Evolutionary conservation across 2,888 invertebrate genomes (phyloP), one percentile per base, ranked within the genome.

Genomic region (Catocala fraxini): DNA sequence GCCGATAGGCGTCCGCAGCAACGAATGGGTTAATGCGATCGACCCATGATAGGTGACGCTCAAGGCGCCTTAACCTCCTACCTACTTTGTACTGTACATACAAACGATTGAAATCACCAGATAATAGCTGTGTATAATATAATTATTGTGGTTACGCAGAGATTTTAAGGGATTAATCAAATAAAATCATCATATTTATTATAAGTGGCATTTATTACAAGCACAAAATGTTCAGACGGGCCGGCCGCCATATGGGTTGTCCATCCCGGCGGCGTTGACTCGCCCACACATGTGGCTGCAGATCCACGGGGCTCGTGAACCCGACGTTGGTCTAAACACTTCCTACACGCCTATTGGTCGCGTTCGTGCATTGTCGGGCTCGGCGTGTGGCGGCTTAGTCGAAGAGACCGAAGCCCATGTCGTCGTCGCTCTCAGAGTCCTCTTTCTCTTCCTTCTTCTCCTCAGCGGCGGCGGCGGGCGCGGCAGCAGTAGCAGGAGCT

Each of bases 401-500:
- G 87, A 98, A 98, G 33, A 98, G 96, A 91, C 99, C 99, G 93
- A 99, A 98, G 91, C 99, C 99, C 99, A 99, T 99, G 91, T 99
- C 99, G 81, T 99, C 99, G 83, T 98, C 98, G 70, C 96, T 96
- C 86, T 97, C 97, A 6, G 96, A 95, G 63, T 97, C 97, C 82
- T 97, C 97, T 83, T 97, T 97, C 91, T 97, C 97, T 80, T 97
- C 97, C 87, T 97, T 97, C 85, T 97, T 96, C 81, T 96, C 96
- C 68, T 96, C 95, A 56, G 95, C 95, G 25, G 96, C 95, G 13
- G 96, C 95, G 46, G 96, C 95, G 13, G 96, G 61, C 10, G 95
- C 95, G 15, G 96, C 95, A 9, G 96, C 95, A 51, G 96, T 95
- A n/a, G 96, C 95, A n/a, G 97, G 95, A 42, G 96, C 95, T 25